Evolutionary conservation across 1,140 invertebrate genomes (phyloP).

Genomic region (Drosophila kikkawai): DNA sequence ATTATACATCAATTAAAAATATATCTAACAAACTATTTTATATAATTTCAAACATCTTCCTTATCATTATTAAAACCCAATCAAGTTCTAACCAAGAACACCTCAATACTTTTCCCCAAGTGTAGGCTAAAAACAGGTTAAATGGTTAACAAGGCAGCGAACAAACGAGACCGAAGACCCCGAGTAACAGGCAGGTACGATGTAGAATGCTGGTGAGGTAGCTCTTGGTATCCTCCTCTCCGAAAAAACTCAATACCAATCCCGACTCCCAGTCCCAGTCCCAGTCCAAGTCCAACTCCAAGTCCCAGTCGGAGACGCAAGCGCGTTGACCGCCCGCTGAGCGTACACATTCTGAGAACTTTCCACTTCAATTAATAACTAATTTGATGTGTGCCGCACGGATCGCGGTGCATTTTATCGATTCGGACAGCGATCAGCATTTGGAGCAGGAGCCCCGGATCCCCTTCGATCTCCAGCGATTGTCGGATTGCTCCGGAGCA

Average conservation of each 20-base stretch:
- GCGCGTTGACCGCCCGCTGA: conserved; percentile 80
- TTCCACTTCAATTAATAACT: conserved; percentile 83
- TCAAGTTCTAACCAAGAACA: neutral
- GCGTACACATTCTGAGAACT: conserved; percentile 81
- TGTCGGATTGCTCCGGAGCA: conserved; percentile 59
- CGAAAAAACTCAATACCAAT: conserved; percentile 17
- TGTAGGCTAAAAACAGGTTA: conserved; percentile 60
- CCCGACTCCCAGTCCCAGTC: conserved; percentile 6
- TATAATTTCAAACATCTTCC: neutral
- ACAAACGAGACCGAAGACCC: conserved; percentile 50
- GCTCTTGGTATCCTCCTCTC: conserved; percentile 41
- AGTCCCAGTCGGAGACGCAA: conserved; percentile 58
- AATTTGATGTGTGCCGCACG: conserved; percentile 81
- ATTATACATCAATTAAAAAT: too few relatives aligned
- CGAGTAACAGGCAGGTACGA: conserved; percentile 47
- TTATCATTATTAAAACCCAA: neutral
- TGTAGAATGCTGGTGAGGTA: conserved; percentile 16
- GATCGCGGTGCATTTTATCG: conserved; percentile 80
- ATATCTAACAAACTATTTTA: too few relatives aligned
- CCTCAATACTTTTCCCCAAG: neutral
- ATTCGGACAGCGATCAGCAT: conserved; percentile 78
- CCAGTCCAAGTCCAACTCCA: conserved; percentile 7
- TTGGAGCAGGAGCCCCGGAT: conserved; percentile 59
- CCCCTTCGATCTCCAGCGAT: conserved; percentile 1
- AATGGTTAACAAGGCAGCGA: conserved; percentile 73